Base-by-base conservation (phyloP, 2,113 vertebrate species). In the Pimephales promelas region DNA sequence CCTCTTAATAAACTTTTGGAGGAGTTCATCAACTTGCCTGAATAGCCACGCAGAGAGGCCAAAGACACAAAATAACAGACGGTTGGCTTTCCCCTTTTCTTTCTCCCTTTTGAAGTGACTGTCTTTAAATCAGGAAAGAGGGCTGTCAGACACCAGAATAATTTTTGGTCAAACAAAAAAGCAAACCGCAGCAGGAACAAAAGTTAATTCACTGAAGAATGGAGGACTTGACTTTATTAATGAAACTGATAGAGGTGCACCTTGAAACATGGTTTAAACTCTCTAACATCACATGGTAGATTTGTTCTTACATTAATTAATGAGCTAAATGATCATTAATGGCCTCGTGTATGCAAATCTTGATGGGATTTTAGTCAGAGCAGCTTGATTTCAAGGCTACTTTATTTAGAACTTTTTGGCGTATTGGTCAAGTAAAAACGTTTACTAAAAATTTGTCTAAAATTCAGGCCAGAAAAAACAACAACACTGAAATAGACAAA, bases 1-100 rank as follows among this genome's bases (percentile, higher is more conserved):
- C 86, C 94, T 95, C 96, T 97, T 97, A 97, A 97, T 97, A 97
- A 97, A 98, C 97, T 97, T 97, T 96, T 96, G 95, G 96, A 96
- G 94, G 97, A 98, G 97, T 98, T 97, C 95, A 98, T 98, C 96
- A 98, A 95, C 94, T 94, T 92, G 90, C 93, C 93, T 96, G 94
- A 96, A 95, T 96, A 92, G 95, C 90, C 94, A 95, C 91, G 93
- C 92, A 92, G 94, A 92, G 93, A 94, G 95, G 95, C 95, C 94
- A 94, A 94, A 92, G 91, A 93, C 90, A 86, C 87, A 89, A 90
- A 95, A 93, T 92, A 96, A 94, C 92, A 95, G 94, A 95, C 93
- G 85, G 94, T 88, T 84, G 87, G 86, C 76, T 91, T 84, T 86
- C 56, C 83, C 90, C 84, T 88, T 84, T 89, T 88, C 85, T 87